phyloP scores from a whole-genome alignment of 2,113 vertebrate genomes.

The Petaurus breviceps region DNA sequence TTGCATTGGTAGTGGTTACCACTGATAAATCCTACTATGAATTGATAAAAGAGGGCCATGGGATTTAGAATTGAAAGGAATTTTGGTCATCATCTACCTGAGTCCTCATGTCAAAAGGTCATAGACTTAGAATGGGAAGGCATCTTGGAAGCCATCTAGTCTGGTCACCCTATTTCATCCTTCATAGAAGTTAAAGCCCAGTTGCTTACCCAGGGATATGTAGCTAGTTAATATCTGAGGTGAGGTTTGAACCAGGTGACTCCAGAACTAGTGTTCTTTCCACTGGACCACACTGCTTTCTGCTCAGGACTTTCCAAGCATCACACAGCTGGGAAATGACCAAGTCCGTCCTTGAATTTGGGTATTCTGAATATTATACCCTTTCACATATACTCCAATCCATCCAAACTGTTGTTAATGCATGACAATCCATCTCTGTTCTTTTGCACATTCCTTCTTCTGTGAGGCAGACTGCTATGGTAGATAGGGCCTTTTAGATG shows the following conservation, averaged over 20 bases:
- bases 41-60: neutral
- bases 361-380: neutral
- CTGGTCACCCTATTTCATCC: neutral
- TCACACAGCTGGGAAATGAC: neutral
- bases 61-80: neutral
- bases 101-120: neutral
- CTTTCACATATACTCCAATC: neutral
- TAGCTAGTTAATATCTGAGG: neutral
- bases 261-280: neutral
- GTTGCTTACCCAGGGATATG: neutral
- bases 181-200: neutral
- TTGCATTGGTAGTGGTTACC: neutral
- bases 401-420: neutral
- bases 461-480: neutral
- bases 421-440: neutral
- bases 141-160: neutral
- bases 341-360: neutral
- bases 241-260: neutral
- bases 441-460: neutral
- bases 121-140: neutral
- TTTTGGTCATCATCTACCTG: neutral
- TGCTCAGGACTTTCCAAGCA: neutral
- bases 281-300: neutral
- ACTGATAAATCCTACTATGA: neutral
- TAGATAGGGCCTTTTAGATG: neutral